Base-by-base conservation (phyloP, 2,797 vertebrate species). In the Hephaestus fuliginosus region DNA sequence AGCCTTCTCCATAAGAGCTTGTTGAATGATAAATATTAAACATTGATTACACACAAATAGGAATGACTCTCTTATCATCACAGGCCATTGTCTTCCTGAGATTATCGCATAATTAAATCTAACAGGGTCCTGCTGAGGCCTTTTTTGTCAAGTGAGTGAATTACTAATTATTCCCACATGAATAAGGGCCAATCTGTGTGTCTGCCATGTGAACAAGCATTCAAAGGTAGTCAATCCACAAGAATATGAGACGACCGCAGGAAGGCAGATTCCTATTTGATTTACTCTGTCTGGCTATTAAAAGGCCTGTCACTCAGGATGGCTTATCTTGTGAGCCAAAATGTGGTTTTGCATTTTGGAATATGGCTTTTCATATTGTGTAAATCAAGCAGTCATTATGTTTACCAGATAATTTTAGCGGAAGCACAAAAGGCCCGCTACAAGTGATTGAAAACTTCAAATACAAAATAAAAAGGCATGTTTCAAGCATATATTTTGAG, bases 11-110 rank as follows among this genome's bases (percentile, higher is more conserved):
- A 82, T 83, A 84, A 91, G 86, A 90, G 87, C 92, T 76, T 89
- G 89, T 86, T 86, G 76, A 87, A 90, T 81, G 81, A 90, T 89
- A 90, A 88, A 93, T 91, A 91, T 93, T 89, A 92, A 90, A 89
- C 86, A 91, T 89, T 91, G 92, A 93, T 94, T 93, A 85, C 78
- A 82, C 83, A 92, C 83, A 92, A 93, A 92, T 91, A 90, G 78
- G 61, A 87, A 78, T 57, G 68, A 61, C 81, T 84, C 82, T 88
- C 82, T 91, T 81, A 86, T 94, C 87, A 90, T 92, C 81, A 91
- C 58, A 1, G 25, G 49, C 75, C 80, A 93, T 92, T 93, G 92
- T 93, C 89, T 92, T 89, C 62, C 74, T 77, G 52, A 90, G 86
- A 93, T 90, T 85, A 88, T 84, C 79, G 41, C 57, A 78, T 90